Evolutionary conservation across 2,113 vertebrate species (phyloP).

Genomic region (Rhinopithecus roxellana): DNA sequence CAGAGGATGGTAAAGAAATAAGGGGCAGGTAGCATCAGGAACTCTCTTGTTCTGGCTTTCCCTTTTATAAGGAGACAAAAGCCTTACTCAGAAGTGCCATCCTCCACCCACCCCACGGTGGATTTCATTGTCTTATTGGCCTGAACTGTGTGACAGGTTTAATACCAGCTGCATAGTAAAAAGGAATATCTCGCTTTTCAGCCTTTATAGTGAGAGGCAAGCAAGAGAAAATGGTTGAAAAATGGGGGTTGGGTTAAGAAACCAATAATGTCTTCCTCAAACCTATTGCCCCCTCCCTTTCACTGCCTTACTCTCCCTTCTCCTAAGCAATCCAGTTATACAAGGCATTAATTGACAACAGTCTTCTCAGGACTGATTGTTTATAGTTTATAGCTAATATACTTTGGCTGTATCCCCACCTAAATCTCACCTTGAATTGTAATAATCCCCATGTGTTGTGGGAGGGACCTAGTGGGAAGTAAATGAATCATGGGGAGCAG

Average conservation of each 20-base stretch:
- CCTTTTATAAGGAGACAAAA: slow-evolving; percentile 33
- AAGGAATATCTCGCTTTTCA: background rate
- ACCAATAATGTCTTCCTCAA: background rate
- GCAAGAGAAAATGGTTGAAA: background rate
- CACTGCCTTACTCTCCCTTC: background rate
- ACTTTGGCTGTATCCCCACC: too few species aligned
- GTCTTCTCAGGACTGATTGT: background rate
- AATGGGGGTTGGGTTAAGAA: background rate
- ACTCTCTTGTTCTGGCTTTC: slow-evolving; percentile 11
- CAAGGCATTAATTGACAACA: background rate
- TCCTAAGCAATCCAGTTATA: background rate
- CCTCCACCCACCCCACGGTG: background rate
- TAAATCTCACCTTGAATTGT: too few species aligned
- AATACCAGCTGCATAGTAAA: background rate
- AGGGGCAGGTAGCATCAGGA: background rate
- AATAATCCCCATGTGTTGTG: too few species aligned
- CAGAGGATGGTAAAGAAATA: background rate
- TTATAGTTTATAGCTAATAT: background rate
- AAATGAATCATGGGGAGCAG: too few species aligned
- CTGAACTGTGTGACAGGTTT: slow-evolving; percentile 10
- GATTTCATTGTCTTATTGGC: background rate
- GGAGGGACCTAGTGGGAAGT: too few species aligned
- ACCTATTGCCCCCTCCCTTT: background rate
- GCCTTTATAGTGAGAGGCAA: background rate
- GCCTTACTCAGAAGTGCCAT: background rate